Evolutionary conservation across 2,113 vertebrate species (phyloP).

Genomic region (Ivindomyrus marchei): DNA sequence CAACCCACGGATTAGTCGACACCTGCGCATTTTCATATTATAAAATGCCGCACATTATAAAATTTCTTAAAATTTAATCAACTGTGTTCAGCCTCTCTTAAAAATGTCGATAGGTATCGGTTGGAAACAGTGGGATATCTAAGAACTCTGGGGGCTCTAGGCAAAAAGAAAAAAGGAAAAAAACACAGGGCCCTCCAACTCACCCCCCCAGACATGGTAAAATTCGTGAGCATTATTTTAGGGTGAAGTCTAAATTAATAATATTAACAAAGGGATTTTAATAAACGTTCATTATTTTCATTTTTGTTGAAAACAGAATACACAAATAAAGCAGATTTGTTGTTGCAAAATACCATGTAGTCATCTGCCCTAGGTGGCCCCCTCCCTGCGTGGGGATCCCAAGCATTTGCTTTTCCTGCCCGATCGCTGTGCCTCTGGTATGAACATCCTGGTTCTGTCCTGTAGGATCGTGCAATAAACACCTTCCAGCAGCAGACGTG

Average conservation of each 20-base stretch:
- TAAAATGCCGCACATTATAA: neutral
- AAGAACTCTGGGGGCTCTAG: neutral
- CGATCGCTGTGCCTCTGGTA: neutral
- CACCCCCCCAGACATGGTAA: neutral
- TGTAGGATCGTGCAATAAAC: neutral
- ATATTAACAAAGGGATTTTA: neutral
- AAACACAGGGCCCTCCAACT: neutral
- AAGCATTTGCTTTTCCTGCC: neutral
- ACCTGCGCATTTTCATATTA: neutral
- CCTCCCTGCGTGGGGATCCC: neutral
- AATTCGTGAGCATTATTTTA: neutral
- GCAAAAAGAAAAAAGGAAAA: neutral
- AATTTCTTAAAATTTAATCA: neutral
- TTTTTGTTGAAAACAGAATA: neutral
- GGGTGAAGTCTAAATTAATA: neutral
- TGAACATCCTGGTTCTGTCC: neutral
- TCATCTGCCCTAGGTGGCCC: neutral
- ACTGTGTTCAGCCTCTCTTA: neutral
- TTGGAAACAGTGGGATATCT: neutral
- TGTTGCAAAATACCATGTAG: neutral
- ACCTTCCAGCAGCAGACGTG: neutral
- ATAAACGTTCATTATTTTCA: neutral
- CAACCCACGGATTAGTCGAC: neutral
- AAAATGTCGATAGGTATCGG: neutral
- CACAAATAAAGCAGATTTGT: neutral